Base-by-base conservation (phyloP, 2,113 vertebrate species). In the Oncorhynchus tshawytscha region DNA sequence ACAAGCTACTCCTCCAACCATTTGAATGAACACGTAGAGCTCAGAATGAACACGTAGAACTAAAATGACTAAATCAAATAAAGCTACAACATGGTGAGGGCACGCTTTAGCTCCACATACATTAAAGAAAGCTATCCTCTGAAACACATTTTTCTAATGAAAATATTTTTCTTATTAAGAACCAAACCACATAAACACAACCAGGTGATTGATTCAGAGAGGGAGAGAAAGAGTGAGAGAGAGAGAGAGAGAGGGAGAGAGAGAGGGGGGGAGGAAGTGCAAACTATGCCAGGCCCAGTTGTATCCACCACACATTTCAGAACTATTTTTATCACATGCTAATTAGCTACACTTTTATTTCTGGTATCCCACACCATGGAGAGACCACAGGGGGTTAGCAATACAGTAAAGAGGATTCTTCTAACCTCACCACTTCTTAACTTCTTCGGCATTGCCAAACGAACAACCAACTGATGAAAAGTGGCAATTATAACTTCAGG, bases 301-400 rank as follows among this genome's bases (percentile, higher is more conserved):
- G 74, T 78, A 81, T 83, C 64, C 65, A 71, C 49, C 76, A 57
- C 59, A 71, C 45, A 48, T 69, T 67, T 13, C 64, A 79, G 71
- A 29, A 88, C 89, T 92, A 92, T 91, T 92, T 92, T 89, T 91
- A 91, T 84, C 86, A 29, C 73, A 72, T 45, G 15, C 87, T 90
- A 92, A 92, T 92, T 90, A 91, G 88, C 64, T 1, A 73, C 75
- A 79, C 76, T 81, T 88, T 89, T 87, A 90, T 89, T 89, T 90
- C 51, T 84, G 84, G 76, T 78, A 72, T 49, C 86, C 84, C 84
- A 84, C 88, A 88, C 66, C 27, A 34, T 66, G 16, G 83, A 84
- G 76, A 65, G 78, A 88, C 84, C 89, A 84, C 89, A 81, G 78
- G 88, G 86, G 88, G 81, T 45, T 54, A 31, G 39, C 27, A 71